Evolutionary conservation across 2,113 vertebrate genomes (phyloP).

Genomic region (Alethe castanea): DNA sequence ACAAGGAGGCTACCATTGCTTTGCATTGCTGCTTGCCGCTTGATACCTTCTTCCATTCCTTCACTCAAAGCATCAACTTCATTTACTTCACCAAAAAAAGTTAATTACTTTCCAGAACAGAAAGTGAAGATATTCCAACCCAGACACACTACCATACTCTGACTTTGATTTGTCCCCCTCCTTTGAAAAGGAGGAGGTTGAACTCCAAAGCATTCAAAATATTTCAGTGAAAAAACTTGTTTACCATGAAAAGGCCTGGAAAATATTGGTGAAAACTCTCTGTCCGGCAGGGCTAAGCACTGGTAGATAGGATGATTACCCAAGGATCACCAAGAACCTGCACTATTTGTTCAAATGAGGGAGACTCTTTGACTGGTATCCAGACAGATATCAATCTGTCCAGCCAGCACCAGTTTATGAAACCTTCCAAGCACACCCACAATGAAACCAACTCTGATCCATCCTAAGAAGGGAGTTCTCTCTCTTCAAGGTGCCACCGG

Average conservation of each 20-base stretch:
- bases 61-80: background rate
- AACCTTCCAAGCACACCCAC: fast-evolving
- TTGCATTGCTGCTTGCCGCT: background rate
- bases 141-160: no score
- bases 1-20: fast-evolving
- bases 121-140: background rate
- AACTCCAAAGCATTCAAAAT: background rate
- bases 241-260: background rate
- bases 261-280: background rate
- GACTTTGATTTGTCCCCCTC: background rate
- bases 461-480: background rate
- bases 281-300: background rate
- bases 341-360: background rate
- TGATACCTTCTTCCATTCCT: background rate
- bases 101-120: background rate
- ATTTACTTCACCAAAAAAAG: background rate
- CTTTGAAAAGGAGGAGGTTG: background rate
- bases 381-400: background rate
- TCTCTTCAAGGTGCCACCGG: background rate
- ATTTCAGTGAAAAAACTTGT: background rate
- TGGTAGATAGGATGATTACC: no score
- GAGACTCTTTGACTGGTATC: background rate
- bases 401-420: background rate
- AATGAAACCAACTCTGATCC: background rate
- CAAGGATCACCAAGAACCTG: background rate